phyloP scores from a whole-genome alignment of 2,113 vertebrate genomes.

The Cyphomyrus plagiostoma region DNA sequence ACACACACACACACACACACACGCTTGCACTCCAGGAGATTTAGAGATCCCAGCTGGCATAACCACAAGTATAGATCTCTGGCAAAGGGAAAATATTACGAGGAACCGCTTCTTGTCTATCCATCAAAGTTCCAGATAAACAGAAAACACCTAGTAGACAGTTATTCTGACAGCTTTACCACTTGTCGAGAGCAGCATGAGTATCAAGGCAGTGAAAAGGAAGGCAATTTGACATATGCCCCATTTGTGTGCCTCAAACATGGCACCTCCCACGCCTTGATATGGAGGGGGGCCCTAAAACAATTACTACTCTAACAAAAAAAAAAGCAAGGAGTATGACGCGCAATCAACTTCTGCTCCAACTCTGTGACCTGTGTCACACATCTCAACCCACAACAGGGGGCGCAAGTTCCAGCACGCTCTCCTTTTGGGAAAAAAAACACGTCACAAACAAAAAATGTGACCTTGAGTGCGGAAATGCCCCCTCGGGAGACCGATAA shows the following conservation, averaged over 20 bases:
- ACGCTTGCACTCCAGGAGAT: background rate
- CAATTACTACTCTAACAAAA: background rate
- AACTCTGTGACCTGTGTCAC: background rate
- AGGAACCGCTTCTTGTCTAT: background rate
- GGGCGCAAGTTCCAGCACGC: background rate
- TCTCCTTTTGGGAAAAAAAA: background rate
- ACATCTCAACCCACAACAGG: background rate
- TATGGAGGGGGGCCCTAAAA: background rate
- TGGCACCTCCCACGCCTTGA: background rate
- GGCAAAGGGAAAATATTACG: background rate
- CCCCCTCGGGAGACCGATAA: background rate
- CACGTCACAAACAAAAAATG: background rate
- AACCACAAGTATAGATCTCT: background rate
- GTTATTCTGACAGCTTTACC: background rate
- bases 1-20: background rate
- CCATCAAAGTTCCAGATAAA: background rate
- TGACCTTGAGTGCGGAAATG: background rate
- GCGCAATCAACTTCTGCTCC: background rate
- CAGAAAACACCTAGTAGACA: background rate
- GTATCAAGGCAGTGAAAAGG: background rate
- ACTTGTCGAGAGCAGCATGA: background rate
- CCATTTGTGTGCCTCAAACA: background rate
- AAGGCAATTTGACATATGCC: background rate
- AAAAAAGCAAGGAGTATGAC: background rate
- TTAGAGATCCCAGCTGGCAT: background rate